Percentiles rank a stretch among this genome's conserved stretches.
Evolutionary conservation across 2,113 vertebrate species (phyloP).

Genomic region (Zosterops hypoxanthus): DNA sequence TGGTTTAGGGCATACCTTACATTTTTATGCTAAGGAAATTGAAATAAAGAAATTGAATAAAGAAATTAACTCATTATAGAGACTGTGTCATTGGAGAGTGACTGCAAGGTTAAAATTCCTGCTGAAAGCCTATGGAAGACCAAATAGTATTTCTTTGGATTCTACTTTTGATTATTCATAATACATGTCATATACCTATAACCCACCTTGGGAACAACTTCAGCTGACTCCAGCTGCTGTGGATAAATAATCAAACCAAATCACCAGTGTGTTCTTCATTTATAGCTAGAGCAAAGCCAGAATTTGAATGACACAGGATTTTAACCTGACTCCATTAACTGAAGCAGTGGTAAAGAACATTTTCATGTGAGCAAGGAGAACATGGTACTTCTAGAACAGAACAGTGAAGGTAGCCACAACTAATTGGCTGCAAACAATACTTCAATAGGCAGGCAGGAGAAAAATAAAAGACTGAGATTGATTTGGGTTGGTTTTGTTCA

Average conservation of each 20-base stretch:
- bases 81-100: constrained; percentile 10
- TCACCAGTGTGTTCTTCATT: background rate
- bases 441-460: background rate
- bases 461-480: background rate
- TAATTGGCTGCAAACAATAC: background rate
- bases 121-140: background rate
- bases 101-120: constrained; percentile 30
- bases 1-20: background rate
- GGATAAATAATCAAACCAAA: background rate
- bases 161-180: background rate
- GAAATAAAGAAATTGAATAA: constrained; percentile 64
- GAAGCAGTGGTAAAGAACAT: background rate
- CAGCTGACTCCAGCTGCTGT: background rate
- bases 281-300: background rate
- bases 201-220: background rate
- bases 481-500: background rate
- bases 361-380: background rate
- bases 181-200: background rate
- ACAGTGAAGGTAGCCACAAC: background rate
- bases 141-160: background rate
- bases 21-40: constrained; percentile 43
- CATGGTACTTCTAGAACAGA: background rate
- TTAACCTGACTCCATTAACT: background rate
- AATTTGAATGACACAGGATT: background rate
- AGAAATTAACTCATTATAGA: constrained; percentile 29